These are phyloP conservation scores for Didymodactylos carnosus DNA, from an alignment of 2,888 invertebrate species.

Conservation along the genomic window DNA sequence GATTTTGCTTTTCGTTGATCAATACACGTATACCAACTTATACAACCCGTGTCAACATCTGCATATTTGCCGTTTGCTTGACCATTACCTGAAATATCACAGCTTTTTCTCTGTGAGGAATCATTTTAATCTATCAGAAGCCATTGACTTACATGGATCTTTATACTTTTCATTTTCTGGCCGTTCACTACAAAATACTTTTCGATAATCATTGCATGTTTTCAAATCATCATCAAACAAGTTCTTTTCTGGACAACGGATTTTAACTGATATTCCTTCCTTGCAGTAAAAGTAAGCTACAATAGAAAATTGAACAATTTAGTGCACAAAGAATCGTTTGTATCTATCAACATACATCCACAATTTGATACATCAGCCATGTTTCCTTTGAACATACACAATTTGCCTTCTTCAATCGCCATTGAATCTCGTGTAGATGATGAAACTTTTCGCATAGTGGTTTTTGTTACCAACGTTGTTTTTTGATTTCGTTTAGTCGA, in stretches of 20 bases:
- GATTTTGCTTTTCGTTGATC: constrained; percentile 1
- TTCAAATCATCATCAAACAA: constrained; percentile 8
- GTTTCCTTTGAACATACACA: constrained; percentile 7
- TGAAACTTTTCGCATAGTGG: neutral
- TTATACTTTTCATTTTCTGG: constrained; percentile 1
- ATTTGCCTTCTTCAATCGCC: neutral
- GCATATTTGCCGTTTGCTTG: constrained; percentile 2
- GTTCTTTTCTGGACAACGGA: constrained; percentile 6
- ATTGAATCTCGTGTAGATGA: neutral
- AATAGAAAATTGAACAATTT: neutral
- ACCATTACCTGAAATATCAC: neutral
- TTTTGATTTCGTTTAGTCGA: neutral
- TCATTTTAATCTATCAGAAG: neutral
- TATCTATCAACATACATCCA: neutral
- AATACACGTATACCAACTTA: constrained; percentile 2
- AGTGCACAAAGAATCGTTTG: neutral
- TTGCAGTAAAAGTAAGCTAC: constrained; percentile 8
- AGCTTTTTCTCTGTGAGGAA: neutral
- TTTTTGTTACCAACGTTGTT: neutral
- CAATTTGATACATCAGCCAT: constrained; percentile 2
- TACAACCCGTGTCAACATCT: constrained; percentile 6
- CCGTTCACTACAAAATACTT: constrained; percentile 11
- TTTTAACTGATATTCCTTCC: neutral
- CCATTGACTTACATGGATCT: constrained; percentile 1
- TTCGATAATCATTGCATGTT: constrained; percentile 4